phyloP scores from a whole-genome alignment of 2,797 vertebrate species.

The Podarcis siculus region DNA sequence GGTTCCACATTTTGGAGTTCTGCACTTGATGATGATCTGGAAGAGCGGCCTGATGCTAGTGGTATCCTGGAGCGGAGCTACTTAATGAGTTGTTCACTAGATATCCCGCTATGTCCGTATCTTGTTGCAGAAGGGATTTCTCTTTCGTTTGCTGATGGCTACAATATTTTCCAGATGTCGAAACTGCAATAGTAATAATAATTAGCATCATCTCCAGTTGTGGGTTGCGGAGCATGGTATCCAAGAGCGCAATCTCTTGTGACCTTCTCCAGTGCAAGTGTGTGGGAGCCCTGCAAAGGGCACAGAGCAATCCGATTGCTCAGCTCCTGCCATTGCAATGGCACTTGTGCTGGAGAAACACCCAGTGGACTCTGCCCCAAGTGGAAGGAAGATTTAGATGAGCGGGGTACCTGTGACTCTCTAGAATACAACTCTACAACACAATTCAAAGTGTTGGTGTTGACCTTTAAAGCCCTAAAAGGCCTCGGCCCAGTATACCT shows the following conservation, averaged over 20 bases:
- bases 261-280: not conserved
- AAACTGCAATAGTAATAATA: conserved; percentile 11
- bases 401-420: not conserved
- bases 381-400: not conserved
- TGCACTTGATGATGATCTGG: conserved; percentile 15
- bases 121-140: not conserved
- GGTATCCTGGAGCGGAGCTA: not conserved
- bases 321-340: not conserved
- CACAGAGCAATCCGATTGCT: too few species aligned
- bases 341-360: not conserved
- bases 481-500: too few species aligned
- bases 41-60: not conserved
- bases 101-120: not conserved
- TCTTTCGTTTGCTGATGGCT: accelerated
- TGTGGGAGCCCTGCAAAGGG: not conserved
- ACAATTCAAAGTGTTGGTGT: too few species aligned
- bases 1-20: conserved; percentile 67
- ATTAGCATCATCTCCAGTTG: not conserved
- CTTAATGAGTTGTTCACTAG: conserved; percentile 35
- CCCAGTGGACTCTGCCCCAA: not conserved
- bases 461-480: too few species aligned
- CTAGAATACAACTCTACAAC: not conserved
- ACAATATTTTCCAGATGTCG: not conserved
- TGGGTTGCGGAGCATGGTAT: not conserved
- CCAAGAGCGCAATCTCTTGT: not conserved